These are phyloP conservation scores for Cyprichromis sp. DNA, from an alignment of 2,113 vertebrate genomes.

Conservation along the genomic window DNA sequence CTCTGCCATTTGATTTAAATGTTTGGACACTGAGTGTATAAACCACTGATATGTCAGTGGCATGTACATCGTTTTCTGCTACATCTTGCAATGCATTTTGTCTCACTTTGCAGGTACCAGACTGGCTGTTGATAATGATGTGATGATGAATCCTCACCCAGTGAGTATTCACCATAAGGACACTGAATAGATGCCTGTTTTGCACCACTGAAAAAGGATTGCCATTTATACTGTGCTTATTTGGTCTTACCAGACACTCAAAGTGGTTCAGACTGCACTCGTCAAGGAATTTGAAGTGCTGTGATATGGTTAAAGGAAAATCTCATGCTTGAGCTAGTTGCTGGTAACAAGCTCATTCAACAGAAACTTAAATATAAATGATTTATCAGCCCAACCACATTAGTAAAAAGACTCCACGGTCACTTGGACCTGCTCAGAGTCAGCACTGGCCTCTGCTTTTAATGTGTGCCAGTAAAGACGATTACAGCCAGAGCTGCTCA, in stretches of 20 bases:
- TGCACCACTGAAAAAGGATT: background rate
- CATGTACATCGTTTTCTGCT: accelerated
- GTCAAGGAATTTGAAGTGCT: background rate
- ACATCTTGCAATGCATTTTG: background rate
- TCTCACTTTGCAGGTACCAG: background rate
- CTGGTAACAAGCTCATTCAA: background rate
- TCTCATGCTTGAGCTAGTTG: background rate
- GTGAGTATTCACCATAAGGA: background rate
- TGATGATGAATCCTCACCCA: background rate
- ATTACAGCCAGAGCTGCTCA: background rate
- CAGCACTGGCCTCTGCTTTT: background rate
- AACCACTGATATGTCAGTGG: background rate
- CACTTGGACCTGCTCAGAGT: background rate
- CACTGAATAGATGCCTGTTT: accelerated
- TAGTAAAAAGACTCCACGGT: background rate
- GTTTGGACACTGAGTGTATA: background rate
- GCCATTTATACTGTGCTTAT: background rate
- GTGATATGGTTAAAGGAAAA: background rate
- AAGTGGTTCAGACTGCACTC: background rate
- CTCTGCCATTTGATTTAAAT: background rate
- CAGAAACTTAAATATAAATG: background rate
- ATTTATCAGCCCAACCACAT: background rate
- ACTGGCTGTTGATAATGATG: accelerated
- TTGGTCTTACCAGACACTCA: background rate
- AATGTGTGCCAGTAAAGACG: background rate